phyloP scores from a whole-genome alignment of 2,113 vertebrate genomes.

The Eurystomus gularis region DNA sequence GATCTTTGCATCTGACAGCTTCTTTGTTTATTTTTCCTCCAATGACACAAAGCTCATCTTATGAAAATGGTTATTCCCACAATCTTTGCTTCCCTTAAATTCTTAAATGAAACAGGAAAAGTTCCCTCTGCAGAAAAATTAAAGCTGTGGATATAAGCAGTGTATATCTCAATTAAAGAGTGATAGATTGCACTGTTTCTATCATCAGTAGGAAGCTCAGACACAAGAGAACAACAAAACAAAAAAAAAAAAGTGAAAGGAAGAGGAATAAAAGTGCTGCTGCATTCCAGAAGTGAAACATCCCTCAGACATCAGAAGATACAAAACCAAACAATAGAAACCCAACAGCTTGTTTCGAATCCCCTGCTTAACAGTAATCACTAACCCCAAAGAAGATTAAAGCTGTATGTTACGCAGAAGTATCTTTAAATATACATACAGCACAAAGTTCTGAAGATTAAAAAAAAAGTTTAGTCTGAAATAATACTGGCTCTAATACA shows the following conservation, averaged over 20 bases:
- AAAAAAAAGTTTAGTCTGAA: background rate
- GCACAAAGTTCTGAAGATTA: background rate
- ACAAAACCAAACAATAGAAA: background rate
- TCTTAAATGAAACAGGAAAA: background rate
- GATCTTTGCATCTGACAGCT: background rate
- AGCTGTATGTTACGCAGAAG: background rate
- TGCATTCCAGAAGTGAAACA: background rate
- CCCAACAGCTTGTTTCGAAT: background rate
- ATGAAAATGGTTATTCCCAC: background rate
- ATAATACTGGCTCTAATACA: background rate
- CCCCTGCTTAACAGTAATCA: background rate
- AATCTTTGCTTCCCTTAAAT: background rate
- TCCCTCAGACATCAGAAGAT: background rate
- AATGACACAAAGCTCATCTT: background rate
- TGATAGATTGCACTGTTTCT: background rate
- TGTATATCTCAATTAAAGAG: background rate
- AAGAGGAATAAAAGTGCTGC: background rate
- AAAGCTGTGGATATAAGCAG: background rate
- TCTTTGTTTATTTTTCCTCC: background rate
- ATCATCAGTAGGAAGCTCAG: background rate
- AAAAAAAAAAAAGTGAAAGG: background rate
- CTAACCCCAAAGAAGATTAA: constrained; percentile 13
- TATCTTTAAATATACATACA: background rate
- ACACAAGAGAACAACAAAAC: background rate
- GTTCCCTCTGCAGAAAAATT: background rate